Percentiles rank a stretch among this genome's conserved stretches.
Evolutionary conservation across 35 echinoderm and acorn worm species (phyloP).

Genomic region (Hemicentrotus pulcherrimus): DNA sequence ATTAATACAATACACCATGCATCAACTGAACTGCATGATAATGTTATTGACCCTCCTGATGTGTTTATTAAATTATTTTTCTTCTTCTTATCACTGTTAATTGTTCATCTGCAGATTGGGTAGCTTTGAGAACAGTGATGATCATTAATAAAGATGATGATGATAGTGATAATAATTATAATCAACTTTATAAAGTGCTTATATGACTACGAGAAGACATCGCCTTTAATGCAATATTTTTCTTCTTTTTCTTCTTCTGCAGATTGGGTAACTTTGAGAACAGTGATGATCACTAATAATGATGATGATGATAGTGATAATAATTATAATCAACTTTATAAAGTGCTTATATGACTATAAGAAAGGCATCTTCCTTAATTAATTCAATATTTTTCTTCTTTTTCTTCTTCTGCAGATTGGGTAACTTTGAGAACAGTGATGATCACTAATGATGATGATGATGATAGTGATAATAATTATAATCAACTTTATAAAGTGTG

Average conservation of each 20-base stretch:
- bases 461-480: background rate
- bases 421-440: conserved; percentile 93
- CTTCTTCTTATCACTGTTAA: background rate
- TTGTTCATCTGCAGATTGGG: conserved; percentile 64
- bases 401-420: conserved; percentile 67
- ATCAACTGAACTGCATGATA: background rate
- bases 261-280: conserved; percentile 95
- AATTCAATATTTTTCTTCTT: background rate
- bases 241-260: too few relatives aligned
- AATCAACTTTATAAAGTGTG: background rate
- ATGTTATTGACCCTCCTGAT: background rate
- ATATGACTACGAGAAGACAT: too few relatives aligned
- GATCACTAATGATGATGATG: conserved; percentile 64
- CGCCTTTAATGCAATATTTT: background rate
- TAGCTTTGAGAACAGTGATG: conserved; percentile 95
- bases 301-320: background rate
- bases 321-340: too few relatives aligned
- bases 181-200: background rate
- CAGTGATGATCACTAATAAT: conserved; percentile 82
- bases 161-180: background rate
- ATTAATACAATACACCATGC: background rate
- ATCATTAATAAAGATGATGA: conserved; percentile 55
- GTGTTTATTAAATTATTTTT: background rate
- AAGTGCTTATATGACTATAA: too few relatives aligned
- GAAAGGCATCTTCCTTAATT: background rate